Evolutionary conservation across 1,140 invertebrate species (phyloP).

Genomic region (Magallana angulata): DNA sequence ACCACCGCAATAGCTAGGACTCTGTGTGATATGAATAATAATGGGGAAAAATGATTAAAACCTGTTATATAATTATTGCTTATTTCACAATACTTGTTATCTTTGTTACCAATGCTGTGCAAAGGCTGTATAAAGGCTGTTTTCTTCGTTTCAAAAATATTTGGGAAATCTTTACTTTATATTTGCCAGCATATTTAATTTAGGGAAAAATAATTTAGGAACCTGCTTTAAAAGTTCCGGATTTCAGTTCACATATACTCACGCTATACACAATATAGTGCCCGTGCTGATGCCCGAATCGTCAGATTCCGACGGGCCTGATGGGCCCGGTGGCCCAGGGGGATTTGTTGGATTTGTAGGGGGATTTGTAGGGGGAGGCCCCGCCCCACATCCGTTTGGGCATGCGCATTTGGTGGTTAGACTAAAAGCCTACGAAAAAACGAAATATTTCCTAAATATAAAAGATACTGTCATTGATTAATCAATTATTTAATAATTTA

Average conservation of each 20-base stretch:
- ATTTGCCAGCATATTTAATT: background rate
- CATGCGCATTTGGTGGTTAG: conserved; percentile 8
- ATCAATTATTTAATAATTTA: too few species aligned
- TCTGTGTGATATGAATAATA: background rate
- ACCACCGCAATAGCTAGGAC: background rate
- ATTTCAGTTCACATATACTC: background rate
- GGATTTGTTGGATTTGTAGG: background rate
- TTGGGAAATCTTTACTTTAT: background rate
- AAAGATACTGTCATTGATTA: too few species aligned
- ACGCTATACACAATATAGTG: conserved; percentile 11
- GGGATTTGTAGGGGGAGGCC: background rate
- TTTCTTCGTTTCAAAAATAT: background rate
- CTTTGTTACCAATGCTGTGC: background rate
- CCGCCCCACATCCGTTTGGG: background rate
- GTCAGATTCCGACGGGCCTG: background rate
- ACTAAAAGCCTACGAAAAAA: background rate
- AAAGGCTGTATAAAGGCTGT: background rate
- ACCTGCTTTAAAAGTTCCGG: background rate
- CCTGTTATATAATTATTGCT: background rate
- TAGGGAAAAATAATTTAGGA: background rate
- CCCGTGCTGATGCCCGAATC: background rate
- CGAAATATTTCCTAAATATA: too few species aligned
- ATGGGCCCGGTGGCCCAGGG: background rate
- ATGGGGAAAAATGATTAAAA: too few species aligned
- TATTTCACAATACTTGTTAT: background rate